phyloP scores from a whole-genome alignment of 2,113 vertebrate species.

The Azemiops feae region DNA sequence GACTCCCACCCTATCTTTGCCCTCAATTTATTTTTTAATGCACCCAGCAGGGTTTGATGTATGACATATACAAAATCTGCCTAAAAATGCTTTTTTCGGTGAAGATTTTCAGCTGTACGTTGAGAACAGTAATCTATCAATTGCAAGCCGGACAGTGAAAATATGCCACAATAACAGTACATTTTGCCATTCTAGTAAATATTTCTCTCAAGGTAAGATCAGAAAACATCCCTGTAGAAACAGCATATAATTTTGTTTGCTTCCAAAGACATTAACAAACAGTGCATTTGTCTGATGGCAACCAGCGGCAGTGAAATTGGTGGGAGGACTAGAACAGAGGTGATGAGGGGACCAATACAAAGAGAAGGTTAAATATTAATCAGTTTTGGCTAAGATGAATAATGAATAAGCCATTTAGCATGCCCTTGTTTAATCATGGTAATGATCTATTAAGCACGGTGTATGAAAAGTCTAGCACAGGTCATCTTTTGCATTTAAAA shows the following conservation, averaged over 20 bases:
- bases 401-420: conserved; percentile 8
- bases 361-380: not conserved
- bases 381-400: conserved; percentile 8
- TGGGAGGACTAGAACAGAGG: not conserved
- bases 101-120: not conserved
- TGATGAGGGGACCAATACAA: not conserved
- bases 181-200: not conserved
- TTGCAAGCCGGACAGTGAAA: not conserved
- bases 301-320: too few species aligned
- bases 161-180: not conserved
- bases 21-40: not conserved
- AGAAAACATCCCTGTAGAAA: not conserved
- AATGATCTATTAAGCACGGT: not conserved
- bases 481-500: not conserved
- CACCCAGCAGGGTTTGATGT: not conserved
- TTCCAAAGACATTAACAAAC: not conserved
- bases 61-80: not conserved
- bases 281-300: not conserved
- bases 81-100: not conserved
- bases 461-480: not conserved
- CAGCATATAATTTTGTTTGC: not conserved
- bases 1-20: not conserved
- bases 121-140: not conserved
- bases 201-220: not conserved
- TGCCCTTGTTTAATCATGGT: not conserved